Base-by-base conservation (phyloP, 2,888 invertebrate genomes). In the Yponomeuta plumbellus region DNA sequence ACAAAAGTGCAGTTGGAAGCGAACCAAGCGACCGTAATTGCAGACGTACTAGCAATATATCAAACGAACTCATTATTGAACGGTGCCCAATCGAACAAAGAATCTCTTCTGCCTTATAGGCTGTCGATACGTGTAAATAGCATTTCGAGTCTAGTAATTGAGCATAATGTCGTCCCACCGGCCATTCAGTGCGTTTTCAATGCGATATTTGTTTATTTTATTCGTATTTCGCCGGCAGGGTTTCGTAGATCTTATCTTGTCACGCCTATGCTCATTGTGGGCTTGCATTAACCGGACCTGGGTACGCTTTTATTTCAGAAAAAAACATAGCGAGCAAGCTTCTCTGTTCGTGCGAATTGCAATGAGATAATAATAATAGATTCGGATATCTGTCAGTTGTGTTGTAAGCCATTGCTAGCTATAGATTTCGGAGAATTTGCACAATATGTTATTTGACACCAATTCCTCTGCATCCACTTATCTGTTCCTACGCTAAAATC, bases 201-300 rank as follows among this genome's bases (percentile, higher is more conserved):
- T 84, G 83, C 82, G 76, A 83, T 84, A 84, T 87, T 83, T 84
- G 83, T 84, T 84, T 82, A 81, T 83, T 86, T 84, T 85, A 84
- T 85, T 85, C 85, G 77, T 78, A 81, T 81, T 80, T 80, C 77
- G 78, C 81, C 79, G 80, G 77, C 78, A 76, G 75, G 76, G 78
- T 80, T 81, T 78, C 78, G 78, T 79, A 84, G 87, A 89, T 89
- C 79, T 81, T 86, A 88, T 89, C 88, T 85, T 82, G 88, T 89
- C 88, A 88, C 88, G 88, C 84, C 85, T 81, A 78, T 76, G 80
- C 80, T 83, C 68, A 70, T 69, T 70, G 70, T 70, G 71, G 65
- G 67, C 68, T 62, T 56, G 67, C 66, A 69, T 67, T 82, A 81
- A 84, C 79, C 73, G 78, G 74, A 76, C 75, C 73, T 74, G 71